Conservation (phyloP, 2,113 vertebrate species). For the Rhineura floridana region DNA sequence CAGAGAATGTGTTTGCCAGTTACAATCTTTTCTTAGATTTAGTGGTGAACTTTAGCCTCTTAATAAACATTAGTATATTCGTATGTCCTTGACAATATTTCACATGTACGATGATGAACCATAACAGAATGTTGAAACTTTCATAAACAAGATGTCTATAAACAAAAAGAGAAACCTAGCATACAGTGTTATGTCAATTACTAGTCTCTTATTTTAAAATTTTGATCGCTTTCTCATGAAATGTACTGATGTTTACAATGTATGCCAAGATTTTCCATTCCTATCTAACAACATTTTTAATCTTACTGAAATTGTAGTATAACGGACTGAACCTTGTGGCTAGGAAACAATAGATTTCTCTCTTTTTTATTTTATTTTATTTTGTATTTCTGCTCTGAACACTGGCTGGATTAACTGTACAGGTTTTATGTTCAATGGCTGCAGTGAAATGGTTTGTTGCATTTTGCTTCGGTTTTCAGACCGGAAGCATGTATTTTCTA, state of each 20-base stretch:
- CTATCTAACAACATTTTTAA: constrained; percentile 79
- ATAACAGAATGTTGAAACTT: constrained; percentile 75
- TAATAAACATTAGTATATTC: constrained; percentile 84
- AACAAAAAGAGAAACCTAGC: constrained; percentile 71
- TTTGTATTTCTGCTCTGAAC: constrained; percentile 82
- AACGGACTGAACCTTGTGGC: constrained; percentile 79
- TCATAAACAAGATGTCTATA: constrained; percentile 74
- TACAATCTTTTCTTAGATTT: constrained; percentile 82
- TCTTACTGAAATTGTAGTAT: constrained; percentile 80
- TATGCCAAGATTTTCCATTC: constrained; percentile 81
- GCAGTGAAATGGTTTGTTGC: constrained; percentile 82
- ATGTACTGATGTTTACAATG: constrained; percentile 81
- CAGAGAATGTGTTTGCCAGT: constrained; percentile 79
- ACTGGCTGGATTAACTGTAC: constrained; percentile 81
- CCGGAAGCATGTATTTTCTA: constrained; percentile 87
- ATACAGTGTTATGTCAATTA: constrained; percentile 68
- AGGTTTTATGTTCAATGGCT: constrained; percentile 81
- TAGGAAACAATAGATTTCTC: constrained; percentile 80
- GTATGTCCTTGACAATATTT: constrained; percentile 82
- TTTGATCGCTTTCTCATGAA: constrained; percentile 77
- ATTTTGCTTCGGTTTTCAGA: constrained; percentile 84
- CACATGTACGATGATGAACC: constrained; percentile 76
- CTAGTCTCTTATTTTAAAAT: constrained; percentile 65
- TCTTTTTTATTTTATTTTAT: constrained; percentile 81
- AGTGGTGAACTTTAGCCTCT: constrained; percentile 80